phyloP scores from a whole-genome alignment of 2,797 vertebrate genomes.

The Petrocephalus sullivani region DNA sequence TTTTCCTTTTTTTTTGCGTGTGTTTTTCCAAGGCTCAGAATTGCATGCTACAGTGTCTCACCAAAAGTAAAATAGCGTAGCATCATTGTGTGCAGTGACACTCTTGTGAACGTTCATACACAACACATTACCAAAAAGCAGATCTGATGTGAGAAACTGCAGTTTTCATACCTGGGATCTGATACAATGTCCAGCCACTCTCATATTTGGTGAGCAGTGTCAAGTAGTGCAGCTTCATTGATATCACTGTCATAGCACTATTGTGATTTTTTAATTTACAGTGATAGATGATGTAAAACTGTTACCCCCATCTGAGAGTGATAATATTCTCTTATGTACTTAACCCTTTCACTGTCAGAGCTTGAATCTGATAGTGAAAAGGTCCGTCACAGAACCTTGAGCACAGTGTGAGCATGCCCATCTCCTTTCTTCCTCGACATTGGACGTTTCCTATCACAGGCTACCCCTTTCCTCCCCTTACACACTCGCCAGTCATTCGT shows the following conservation, averaged over 20 bases:
- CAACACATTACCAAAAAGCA: slow-evolving; percentile 27
- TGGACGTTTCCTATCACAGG: slow-evolving; percentile 38
- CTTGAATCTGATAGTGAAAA: slow-evolving; percentile 55
- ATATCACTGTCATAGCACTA: slow-evolving; percentile 45
- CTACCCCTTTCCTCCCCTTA: slow-evolving; percentile 15
- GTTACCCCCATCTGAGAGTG: slow-evolving; percentile 43
- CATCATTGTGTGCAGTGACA: slow-evolving; percentile 30
- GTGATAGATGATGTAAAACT: slow-evolving; percentile 28
- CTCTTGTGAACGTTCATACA: slow-evolving; percentile 32
- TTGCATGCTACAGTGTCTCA: slow-evolving; percentile 59
- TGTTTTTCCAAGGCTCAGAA: slow-evolving; percentile 47
- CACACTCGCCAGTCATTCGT: slow-evolving; percentile 29
- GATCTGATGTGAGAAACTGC: slow-evolving; percentile 5
- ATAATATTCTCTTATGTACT: slow-evolving; percentile 29
- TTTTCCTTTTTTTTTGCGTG: slow-evolving; percentile 50
- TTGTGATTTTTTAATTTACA: slow-evolving; percentile 32
- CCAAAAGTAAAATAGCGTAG: slow-evolving; percentile 34
- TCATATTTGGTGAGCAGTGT: neutral
- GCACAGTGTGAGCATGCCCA: slow-evolving; percentile 73
- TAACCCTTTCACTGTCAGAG: slow-evolving; percentile 60
- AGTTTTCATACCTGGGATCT: slow-evolving; percentile 17
- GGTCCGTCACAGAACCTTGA: slow-evolving; percentile 53
- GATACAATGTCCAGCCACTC: slow-evolving; percentile 18
- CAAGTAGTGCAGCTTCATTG: slow-evolving; percentile 25
- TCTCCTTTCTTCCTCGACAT: slow-evolving; percentile 50